A percentile compares a stretch with the other conserved stretches of the same genome.
Evolutionary conservation across 2,113 vertebrate species (phyloP).

Genomic region (Prietella phreatophila): DNA sequence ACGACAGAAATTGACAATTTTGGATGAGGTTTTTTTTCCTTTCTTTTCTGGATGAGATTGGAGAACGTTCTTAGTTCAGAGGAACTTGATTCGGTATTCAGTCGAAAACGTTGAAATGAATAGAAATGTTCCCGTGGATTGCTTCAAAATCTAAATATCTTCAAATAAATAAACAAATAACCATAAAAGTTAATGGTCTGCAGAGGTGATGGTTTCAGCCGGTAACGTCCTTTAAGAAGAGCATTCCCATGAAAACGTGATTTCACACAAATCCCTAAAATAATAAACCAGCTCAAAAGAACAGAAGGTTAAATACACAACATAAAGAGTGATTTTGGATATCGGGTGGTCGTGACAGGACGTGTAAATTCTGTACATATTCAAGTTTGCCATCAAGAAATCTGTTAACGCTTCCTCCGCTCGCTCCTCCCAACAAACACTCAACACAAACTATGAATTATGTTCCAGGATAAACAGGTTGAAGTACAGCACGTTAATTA

Average conservation of each 20-base stretch:
- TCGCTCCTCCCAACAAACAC: neutral
- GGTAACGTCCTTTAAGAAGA: conserved; percentile 78
- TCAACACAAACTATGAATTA: neutral
- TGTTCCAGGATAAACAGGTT: neutral
- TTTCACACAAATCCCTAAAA: neutral
- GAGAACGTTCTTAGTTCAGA: neutral
- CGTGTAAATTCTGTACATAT: conserved; percentile 30
- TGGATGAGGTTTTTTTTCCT: neutral
- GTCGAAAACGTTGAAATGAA: neutral
- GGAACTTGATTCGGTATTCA: neutral
- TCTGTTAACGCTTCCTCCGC: neutral
- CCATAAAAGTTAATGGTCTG: conserved; percentile 76
- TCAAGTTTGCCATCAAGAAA: neutral
- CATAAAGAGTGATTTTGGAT: neutral
- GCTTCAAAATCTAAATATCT: neutral
- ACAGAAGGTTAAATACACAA: neutral
- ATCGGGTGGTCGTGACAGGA: neutral
- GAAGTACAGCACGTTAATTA: neutral
- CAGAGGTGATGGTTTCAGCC: neutral
- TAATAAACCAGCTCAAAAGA: neutral
- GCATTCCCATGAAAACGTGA: conserved; percentile 49
- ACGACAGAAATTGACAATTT: neutral
- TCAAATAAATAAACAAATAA: conserved; percentile 29
- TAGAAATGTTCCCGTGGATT: neutral
- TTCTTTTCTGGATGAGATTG: neutral